Conservation (phyloP, 2,797 vertebrate species). For the Microctenopoma lineatum region DNA sequence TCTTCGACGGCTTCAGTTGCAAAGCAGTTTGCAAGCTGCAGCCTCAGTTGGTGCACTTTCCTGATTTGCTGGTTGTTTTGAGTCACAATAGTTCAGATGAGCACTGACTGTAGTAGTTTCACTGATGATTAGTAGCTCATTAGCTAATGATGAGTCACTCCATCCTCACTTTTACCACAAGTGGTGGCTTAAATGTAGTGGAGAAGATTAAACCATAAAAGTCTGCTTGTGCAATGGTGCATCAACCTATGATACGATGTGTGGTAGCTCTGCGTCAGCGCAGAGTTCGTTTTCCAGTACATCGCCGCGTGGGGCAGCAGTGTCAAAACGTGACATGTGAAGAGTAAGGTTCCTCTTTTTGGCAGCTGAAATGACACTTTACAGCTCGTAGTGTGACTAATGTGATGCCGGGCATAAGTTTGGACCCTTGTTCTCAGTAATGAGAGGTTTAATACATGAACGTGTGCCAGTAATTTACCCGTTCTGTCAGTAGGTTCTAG, state of each 20-base stretch:
- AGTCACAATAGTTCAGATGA: neutral
- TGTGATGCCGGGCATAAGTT: neutral
- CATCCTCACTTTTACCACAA: neutral
- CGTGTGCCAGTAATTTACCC: neutral
- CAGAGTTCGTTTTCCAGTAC: neutral
- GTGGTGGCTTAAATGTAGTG: no score
- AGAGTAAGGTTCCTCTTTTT: conserved; percentile 35
- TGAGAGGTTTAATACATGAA: neutral
- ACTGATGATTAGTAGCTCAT: neutral
- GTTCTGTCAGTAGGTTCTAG: neutral
- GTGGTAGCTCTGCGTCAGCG: no score
- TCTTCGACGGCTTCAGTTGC: neutral
- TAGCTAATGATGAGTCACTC: neutral
- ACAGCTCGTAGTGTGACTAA: neutral
- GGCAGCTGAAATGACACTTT: neutral
- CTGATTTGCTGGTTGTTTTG: neutral
- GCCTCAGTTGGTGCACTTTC: neutral
- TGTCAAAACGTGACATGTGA: neutral
- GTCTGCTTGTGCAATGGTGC: no score
- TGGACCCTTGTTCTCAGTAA: neutral
- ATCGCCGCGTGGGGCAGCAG: neutral
- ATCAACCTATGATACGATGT: neutral
- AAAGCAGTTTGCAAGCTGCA: neutral
- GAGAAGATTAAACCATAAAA: no score
- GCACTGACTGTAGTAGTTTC: neutral